A percentile compares a stretch with the other conserved stretches of the same genome.
Evolutionary conservation across 1,140 invertebrate species (phyloP).

Genomic region (Drosophila mayri): DNA sequence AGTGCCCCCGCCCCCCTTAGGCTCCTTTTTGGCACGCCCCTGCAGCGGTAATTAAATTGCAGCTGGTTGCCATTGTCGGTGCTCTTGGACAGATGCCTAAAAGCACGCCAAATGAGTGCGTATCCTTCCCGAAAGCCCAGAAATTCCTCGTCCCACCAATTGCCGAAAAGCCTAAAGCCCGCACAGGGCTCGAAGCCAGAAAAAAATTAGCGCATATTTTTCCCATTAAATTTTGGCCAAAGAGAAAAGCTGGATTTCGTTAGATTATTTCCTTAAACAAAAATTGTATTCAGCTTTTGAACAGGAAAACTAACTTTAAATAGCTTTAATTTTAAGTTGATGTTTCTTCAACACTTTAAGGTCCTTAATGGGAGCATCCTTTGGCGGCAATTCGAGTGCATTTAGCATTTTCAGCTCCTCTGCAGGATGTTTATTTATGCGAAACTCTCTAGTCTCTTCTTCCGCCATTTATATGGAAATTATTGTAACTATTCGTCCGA

Average conservation of each 20-base stretch:
- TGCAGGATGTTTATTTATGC: conserved; percentile 27
- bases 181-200: background rate
- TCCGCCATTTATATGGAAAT: conserved; percentile 20
- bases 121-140: background rate
- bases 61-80: conserved; percentile 62
- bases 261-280: background rate
- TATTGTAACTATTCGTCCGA: conserved; percentile 8
- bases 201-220: conserved; percentile 2
- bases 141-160: conserved; percentile 7
- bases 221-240: background rate
- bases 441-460: background rate
- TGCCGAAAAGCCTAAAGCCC: background rate
- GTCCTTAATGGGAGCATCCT: background rate
- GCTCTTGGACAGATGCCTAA: conserved; percentile 51
- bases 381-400: background rate
- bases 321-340: background rate
- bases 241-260: background rate
- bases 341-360: background rate
- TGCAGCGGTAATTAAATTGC: conserved; percentile 78
- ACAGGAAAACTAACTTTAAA: background rate
- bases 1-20: background rate
- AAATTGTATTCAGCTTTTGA: background rate
- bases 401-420: conserved; percentile 5
- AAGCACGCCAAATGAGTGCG: conserved; percentile 54
- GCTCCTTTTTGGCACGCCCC: conserved; percentile 44